These are phyloP conservation scores for Eonycteris spelaea DNA, from an alignment of 2,113 vertebrate genomes.

Conservation along the genomic window DNA sequence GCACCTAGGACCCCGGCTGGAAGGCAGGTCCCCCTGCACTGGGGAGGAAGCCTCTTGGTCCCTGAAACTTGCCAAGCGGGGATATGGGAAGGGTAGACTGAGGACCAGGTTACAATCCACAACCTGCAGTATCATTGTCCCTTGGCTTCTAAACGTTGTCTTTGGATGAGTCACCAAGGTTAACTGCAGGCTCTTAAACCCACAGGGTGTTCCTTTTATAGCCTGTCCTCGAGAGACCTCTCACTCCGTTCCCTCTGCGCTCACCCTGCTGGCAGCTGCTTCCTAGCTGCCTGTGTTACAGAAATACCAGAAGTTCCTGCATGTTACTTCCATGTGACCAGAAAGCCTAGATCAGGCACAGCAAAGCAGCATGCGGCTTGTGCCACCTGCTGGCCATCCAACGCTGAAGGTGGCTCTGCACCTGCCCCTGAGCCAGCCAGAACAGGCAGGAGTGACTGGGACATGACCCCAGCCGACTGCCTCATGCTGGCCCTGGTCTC, in stretches of 20 bases:
- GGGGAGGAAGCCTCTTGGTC: neutral
- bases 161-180: conserved; percentile 75
- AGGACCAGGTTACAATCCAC: neutral
- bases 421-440: neutral
- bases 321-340: conserved; percentile 38
- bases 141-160: conserved; percentile 51
- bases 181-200: conserved; percentile 58
- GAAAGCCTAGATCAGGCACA: neutral
- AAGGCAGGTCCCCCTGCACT: too few relatives aligned
- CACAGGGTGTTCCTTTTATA: conserved; percentile 45
- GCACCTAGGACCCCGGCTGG: neutral
- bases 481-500: neutral
- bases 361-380: neutral
- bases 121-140: conserved; percentile 50
- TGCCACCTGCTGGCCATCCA: conserved; percentile 66
- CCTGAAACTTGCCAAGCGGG: neutral
- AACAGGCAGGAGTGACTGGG: neutral
- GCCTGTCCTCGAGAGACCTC: conserved; percentile 80
- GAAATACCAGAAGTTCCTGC: conserved; percentile 56
- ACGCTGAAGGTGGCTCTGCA: neutral
- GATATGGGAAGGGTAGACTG: neutral
- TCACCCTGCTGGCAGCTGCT: conserved; percentile 70
- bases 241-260: conserved; percentile 51
- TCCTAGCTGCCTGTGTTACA: conserved; percentile 66
- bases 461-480: neutral